Evolutionary conservation across 2,113 vertebrate species (phyloP).

Genomic region (Elachura formosa): DNA sequence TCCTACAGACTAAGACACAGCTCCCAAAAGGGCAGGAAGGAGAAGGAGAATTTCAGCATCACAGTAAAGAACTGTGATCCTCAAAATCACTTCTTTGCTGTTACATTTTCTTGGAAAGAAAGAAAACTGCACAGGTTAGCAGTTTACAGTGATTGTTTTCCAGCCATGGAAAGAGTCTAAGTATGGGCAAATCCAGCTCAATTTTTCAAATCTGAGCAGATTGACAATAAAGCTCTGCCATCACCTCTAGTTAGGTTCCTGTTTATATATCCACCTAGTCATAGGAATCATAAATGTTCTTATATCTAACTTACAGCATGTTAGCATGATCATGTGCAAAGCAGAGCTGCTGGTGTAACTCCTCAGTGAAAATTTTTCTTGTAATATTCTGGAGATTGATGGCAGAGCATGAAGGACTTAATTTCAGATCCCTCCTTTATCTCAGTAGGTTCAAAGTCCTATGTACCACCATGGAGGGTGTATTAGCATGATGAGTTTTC

Average conservation of each 20-base stretch:
- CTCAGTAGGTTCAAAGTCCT: neutral
- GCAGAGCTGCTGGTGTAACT: neutral
- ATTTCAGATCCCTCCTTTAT: neutral
- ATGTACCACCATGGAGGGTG: neutral
- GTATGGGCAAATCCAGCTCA: neutral
- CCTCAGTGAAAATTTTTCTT: neutral
- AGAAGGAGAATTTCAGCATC: neutral
- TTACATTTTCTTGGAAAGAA: neutral
- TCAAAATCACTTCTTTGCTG: neutral
- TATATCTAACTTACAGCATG: fast-evolving
- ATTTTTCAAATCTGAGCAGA: neutral
- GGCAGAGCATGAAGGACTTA: neutral
- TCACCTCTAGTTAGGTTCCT: neutral
- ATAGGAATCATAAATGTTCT: neutral
- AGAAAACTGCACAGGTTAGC: neutral
- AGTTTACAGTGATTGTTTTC: neutral
- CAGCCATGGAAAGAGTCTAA: neutral
- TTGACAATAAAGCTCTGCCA: neutral
- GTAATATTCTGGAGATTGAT: neutral
- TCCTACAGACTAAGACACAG: neutral
- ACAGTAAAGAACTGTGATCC: neutral
- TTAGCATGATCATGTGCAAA: fast-evolving
- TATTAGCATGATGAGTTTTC: neutral
- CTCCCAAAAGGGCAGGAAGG: neutral
- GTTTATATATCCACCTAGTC: neutral